A percentile compares a stretch with the other conserved stretches of the same genome.
phyloP scores from a whole-genome alignment of 2,113 vertebrate species.

The Tichodroma muraria region DNA sequence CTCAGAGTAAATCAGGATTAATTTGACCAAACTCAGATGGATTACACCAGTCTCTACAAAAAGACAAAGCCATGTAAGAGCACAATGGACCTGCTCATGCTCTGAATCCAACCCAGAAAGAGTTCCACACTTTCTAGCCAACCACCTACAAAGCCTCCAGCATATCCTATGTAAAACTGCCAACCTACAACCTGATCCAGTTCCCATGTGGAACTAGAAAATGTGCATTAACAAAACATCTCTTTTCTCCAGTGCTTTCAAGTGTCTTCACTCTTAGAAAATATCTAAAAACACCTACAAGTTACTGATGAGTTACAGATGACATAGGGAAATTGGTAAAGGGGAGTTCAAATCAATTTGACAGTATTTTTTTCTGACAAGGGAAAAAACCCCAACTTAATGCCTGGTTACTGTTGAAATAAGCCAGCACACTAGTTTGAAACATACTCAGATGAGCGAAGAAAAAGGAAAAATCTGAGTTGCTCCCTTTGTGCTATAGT shows the following conservation, averaged over 20 bases:
- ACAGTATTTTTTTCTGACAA: neutral
- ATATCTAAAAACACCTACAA: neutral
- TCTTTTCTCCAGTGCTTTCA: neutral
- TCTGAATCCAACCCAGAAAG: neutral
- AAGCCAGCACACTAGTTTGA: neutral
- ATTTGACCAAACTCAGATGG: neutral
- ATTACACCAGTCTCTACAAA: neutral
- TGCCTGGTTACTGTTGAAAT: neutral
- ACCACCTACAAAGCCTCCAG: neutral
- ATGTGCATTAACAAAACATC: accelerated
- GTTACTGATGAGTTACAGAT: neutral
- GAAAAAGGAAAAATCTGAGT: neutral
- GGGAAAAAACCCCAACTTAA: neutral
- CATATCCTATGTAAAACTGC: neutral
- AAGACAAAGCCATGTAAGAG: neutral
- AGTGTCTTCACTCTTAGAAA: neutral
- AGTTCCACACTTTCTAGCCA: neutral
- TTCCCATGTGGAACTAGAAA: neutral
- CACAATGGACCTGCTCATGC: neutral
- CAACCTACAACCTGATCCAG: neutral
- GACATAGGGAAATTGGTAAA: neutral
- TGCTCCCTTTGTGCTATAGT: neutral
- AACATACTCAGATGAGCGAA: neutral
- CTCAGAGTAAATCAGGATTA: neutral
- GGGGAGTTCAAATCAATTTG: neutral